A percentile compares a stretch with the other conserved stretches of the same genome.
Evolutionary conservation across 2,888 invertebrate genomes (phyloP).

Genomic region (Drosophila neutralis): DNA sequence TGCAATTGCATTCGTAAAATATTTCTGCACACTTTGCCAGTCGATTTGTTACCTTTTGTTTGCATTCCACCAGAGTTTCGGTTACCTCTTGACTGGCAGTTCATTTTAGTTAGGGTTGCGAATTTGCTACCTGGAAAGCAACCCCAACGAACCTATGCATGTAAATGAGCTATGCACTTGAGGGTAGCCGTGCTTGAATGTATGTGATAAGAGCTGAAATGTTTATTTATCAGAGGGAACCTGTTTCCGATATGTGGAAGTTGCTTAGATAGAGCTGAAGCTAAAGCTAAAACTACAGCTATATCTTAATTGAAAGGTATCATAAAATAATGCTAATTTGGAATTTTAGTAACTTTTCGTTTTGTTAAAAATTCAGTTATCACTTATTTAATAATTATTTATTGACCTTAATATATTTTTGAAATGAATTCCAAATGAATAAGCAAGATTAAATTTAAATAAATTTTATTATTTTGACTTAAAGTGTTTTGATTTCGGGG

Average conservation of each 20-base stretch:
- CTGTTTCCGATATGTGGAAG: not conserved
- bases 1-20: conserved; percentile 71
- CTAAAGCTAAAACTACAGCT: not conserved
- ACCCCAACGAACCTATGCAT: not conserved
- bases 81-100: not conserved
- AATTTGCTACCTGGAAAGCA: too few relatives aligned
- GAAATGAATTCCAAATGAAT: not conserved
- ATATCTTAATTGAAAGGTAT: not conserved
- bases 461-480: not conserved
- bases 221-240: not conserved
- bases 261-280: not conserved
- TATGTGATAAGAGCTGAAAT: not conserved
- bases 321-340: not conserved
- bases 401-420: not conserved
- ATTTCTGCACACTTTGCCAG: conserved; percentile 42
- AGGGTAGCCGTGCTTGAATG: not conserved
- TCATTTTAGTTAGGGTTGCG: not conserved
- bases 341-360: not conserved
- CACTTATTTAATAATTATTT: not conserved
- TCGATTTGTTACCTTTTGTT: conserved; percentile 27
- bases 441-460: too few relatives aligned
- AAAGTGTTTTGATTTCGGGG: not conserved
- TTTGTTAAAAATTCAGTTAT: too few relatives aligned
- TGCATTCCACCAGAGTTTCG: conserved; percentile 5
- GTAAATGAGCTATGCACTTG: conserved; percentile 21